These are phyloP conservation scores for Acanthaster planci DNA, from an alignment of 35 echinoderm and acorn worm species.

Conservation along the genomic window DNA sequence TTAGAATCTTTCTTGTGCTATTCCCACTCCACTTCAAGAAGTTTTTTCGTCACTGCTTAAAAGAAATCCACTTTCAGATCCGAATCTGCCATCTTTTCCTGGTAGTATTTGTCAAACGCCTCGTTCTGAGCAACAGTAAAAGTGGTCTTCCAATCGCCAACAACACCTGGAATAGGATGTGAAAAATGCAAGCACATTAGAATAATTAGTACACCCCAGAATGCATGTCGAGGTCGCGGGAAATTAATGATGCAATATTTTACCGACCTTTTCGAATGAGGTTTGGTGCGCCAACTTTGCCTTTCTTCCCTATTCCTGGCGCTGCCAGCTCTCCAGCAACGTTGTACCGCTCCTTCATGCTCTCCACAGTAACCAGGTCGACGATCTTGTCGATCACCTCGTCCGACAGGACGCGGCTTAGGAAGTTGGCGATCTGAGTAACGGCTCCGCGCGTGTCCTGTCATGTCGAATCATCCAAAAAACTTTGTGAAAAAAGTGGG, in stretches of 20 bases:
- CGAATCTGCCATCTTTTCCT: constrained; percentile 50
- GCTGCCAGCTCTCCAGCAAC: not conserved
- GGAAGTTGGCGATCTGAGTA: not conserved
- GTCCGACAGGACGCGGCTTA: constrained; percentile 17
- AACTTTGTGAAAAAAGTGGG: too few species aligned
- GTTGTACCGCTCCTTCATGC: constrained; percentile 23
- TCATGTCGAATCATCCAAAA: too few species aligned
- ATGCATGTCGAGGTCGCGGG: too few species aligned
- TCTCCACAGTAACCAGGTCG: not conserved
- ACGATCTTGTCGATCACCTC: constrained; percentile 12
- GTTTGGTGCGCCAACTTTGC: too few species aligned
- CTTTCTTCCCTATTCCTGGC: too few species aligned
- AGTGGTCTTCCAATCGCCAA: constrained; percentile 84
- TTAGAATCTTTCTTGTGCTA: too few species aligned
- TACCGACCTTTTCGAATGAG: too few species aligned
- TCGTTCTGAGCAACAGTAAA: constrained; percentile 73
- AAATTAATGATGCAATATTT: too few species aligned
- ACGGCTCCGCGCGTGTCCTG: constrained; percentile 29
- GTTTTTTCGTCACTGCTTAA: too few species aligned
- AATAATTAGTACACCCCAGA: too few species aligned
- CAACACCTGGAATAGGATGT: constrained; percentile 32
- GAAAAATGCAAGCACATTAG: too few species aligned
- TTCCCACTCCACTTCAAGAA: too few species aligned
- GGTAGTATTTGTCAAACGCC: constrained; percentile 52
- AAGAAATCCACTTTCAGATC: constrained; percentile 55